Evolutionary conservation across 1,140 invertebrate species (phyloP), one percentile per base, ranked within the genome.

Genomic region (Diprion similis): DNA sequence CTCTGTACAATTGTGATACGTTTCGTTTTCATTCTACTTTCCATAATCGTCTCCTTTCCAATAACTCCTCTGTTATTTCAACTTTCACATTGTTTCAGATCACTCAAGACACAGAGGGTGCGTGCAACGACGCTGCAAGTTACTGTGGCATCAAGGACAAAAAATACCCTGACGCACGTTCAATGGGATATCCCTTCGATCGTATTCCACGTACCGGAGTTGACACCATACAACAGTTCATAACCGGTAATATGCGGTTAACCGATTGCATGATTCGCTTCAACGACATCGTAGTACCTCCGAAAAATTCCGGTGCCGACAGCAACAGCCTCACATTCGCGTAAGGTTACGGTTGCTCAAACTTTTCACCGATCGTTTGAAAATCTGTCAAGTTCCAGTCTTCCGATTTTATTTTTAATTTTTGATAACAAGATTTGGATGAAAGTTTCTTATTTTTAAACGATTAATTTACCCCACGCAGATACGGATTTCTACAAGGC

Each of bases 181-280:
- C 91, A 68, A 94, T 94, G 93, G 93, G 92, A 70, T 94, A 89
- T 84, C 92, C 93, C 45, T 93, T 94, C 87, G 93, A 94, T 83
- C 87, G 92, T 24, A 89, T 67, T 70, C 72, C 79, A 10, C 77
- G 79, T 6, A 10, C 71, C 9, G 83, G 81, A 8, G 84, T 84
- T 8, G 78, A 82, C 68, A 86, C 76, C 24, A 67, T 87, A 66
- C 48, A 72, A 11, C 80, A 87, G 70, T 87, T 88, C 74, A 75
- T 86, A 10, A 85, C 86, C 8, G 78, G 79, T 6, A 89, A 88
- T 45, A 89, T 88, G 86, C 75, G 77, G 1, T 77, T 84, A 11
- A 69, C 71, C 8, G 80, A 85, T 66, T 78, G 89, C 73, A 78
- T 24, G 8, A 77, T 85, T 19, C 48, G 47, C 46, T 79, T 80